Base-by-base conservation (phyloP, 2,113 vertebrate genomes). In the Pelecanoides urinatrix region DNA sequence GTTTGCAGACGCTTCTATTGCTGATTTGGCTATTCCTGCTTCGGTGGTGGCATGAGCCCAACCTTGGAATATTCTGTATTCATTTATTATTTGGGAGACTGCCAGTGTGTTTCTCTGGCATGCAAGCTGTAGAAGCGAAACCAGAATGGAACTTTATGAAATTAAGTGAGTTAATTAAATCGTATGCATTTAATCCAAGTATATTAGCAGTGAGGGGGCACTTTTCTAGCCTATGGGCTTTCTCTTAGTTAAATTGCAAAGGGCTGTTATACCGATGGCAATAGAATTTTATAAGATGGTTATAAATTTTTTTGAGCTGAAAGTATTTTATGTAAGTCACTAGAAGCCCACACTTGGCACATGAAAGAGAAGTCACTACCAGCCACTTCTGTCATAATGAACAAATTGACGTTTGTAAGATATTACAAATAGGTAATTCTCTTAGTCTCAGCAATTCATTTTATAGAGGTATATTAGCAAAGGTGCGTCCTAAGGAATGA, bases 151-250 rank as follows among this genome's bases (percentile, higher is more conserved):
- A 65, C 83, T 87, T 95, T 45, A 95, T 86, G 61, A 92, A 94
- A 94, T 87, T 72, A 79, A 89, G 70, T 74, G 44, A 88, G 84
- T 82, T 97, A 96, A 96, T 94, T 89, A 95, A 94, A 92, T 92
- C 0, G 0, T 50, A 73, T 67, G 68, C 79, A 84, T 92, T 91
- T 96, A 92, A 92, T 96, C 36, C 77, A 85, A 56, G 9, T 61
- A 75, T 85, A 91, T 78, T 81, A 86, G 59, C 36, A 92, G 49
- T 45, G 59, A 93, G n/a, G 16, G 74, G 78, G n/a, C 47, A 90
- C 79, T 92, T 92, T 85, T 86, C 59, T 90, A 77, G 92, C 88
- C 59, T 63, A 13, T 61, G 30, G 88, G 53, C 55, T 81, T 92
- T 88, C 18, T 70, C 82, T 83, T 50, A 61, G 23, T 68, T 84